Conservation (phyloP, 1,140 invertebrate species). For the Calliopsis andreniformis region DNA sequence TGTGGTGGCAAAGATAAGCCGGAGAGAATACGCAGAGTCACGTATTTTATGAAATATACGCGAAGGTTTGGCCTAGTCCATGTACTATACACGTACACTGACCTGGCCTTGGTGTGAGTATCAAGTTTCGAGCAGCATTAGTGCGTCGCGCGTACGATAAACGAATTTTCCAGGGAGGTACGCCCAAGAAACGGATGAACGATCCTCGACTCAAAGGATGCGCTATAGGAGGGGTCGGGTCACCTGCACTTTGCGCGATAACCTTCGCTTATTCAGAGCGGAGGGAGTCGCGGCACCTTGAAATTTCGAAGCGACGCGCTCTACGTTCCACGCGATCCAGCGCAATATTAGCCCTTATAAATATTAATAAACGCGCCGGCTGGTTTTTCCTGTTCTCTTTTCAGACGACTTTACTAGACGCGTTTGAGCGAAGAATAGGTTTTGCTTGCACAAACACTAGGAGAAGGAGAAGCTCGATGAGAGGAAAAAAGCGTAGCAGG, state of each 20-base stretch:
- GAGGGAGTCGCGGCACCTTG: neutral
- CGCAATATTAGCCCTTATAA: neutral
- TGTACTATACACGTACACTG: neutral
- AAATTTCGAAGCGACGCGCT: neutral
- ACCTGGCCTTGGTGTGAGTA: slow-evolving; percentile 26
- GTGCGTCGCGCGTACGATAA: slow-evolving; percentile 54
- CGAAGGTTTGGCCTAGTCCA: slow-evolving; percentile 38
- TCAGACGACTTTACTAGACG: too few relatives aligned
- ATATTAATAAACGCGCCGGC: neutral
- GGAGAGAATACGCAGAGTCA: slow-evolving; percentile 75
- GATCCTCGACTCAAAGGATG: slow-evolving; percentile 6
- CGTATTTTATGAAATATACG: slow-evolving; percentile 77
- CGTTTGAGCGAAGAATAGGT: too few relatives aligned
- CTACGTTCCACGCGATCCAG: neutral
- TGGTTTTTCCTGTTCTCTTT: too few relatives aligned
- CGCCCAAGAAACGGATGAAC: slow-evolving; percentile 33
- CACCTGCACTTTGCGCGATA: neutral
- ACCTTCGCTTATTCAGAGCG: neutral
- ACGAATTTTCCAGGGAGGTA: slow-evolving; percentile 61
- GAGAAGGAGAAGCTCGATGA: too few relatives aligned
- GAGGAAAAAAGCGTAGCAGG: too few relatives aligned
- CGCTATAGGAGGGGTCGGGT: neutral
- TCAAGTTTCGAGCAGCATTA: slow-evolving; percentile 67
- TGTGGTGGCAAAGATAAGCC: slow-evolving; percentile 73
- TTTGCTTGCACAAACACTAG: too few relatives aligned